Conservation (phyloP, 1,140 invertebrate genomes). For the Drosophila baimaii region DNA sequence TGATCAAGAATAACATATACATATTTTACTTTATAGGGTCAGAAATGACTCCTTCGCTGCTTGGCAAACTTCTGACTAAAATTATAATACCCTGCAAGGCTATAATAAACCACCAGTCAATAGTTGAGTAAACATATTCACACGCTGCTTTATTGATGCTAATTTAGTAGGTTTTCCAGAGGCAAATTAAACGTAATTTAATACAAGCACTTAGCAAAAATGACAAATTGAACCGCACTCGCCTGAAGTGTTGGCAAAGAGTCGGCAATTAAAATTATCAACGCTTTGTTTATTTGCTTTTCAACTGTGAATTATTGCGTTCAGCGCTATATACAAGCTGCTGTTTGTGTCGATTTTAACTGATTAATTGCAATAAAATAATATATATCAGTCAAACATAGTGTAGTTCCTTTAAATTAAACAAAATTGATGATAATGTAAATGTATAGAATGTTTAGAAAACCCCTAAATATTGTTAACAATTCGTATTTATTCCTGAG, state of each 20-base stretch:
- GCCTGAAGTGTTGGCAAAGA: conserved; percentile 22
- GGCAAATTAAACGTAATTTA: conserved; percentile 75
- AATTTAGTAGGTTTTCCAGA: conserved; percentile 42
- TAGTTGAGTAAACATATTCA: conserved; percentile 48
- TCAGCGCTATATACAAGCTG: conserved; percentile 9
- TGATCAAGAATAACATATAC: too few species aligned
- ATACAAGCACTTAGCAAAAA: conserved; percentile 70
- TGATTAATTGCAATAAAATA: not conserved
- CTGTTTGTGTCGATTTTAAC: conserved; percentile 1
- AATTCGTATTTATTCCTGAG: not conserved
- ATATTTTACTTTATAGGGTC: too few species aligned
- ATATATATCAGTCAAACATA: too few species aligned
- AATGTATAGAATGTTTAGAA: too few species aligned
- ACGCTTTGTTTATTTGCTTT: conserved; percentile 29
- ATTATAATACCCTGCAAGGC: too few species aligned
- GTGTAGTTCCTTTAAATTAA: not conserved
- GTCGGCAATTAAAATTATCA: conserved; percentile 45
- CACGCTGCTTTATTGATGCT: conserved; percentile 47
- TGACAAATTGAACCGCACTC: conserved; percentile 60
- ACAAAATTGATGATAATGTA: not conserved
- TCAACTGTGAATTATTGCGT: conserved; percentile 19
- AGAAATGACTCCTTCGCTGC: too few species aligned
- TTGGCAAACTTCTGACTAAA: too few species aligned
- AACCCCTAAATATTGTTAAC: not conserved
- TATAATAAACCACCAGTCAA: conserved; percentile 26